phyloP scores from a whole-genome alignment of 2,888 invertebrate species.

The Exephanes ischioxanthus region DNA sequence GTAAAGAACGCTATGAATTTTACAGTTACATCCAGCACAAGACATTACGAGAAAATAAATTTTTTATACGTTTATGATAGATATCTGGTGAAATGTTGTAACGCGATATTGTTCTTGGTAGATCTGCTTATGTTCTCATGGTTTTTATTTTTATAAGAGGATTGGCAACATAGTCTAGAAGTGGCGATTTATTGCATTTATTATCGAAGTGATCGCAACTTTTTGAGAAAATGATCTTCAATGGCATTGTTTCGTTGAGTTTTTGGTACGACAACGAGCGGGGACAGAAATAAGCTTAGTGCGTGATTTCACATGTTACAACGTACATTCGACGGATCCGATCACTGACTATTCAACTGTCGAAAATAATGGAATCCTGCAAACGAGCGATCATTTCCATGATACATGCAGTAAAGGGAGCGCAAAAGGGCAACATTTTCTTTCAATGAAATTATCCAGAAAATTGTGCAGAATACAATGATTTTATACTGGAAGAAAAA shows the following conservation, averaged over 20 bases:
- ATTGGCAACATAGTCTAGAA: not conserved
- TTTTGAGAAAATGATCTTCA: not conserved
- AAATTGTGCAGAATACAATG: not conserved
- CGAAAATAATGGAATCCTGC: not conserved
- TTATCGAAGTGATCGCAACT: not conserved
- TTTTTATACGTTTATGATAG: slow-evolving; percentile 65
- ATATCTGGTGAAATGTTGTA: slow-evolving; percentile 47
- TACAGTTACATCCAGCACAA: slow-evolving; percentile 60
- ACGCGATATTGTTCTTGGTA: slow-evolving; percentile 28
- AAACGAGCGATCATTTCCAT: not conserved
- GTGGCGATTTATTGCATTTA: not conserved
- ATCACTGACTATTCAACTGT: not conserved
- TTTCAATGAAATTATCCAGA: not conserved
- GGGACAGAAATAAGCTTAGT: not conserved
- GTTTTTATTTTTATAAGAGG: not conserved
- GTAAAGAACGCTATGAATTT: slow-evolving; percentile 40
- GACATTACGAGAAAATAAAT: slow-evolving; percentile 58
- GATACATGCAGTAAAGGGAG: not conserved
- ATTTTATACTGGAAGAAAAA: slow-evolving; percentile 6
- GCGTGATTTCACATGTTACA: not conserved
- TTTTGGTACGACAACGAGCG: not conserved
- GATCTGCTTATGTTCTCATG: not conserved
- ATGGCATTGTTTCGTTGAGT: not conserved
- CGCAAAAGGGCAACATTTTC: not conserved
- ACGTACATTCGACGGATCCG: not conserved